These are phyloP conservation scores for Odontomyia ornata DNA, from an alignment of 2,888 invertebrate species.

Conservation along the genomic window DNA sequence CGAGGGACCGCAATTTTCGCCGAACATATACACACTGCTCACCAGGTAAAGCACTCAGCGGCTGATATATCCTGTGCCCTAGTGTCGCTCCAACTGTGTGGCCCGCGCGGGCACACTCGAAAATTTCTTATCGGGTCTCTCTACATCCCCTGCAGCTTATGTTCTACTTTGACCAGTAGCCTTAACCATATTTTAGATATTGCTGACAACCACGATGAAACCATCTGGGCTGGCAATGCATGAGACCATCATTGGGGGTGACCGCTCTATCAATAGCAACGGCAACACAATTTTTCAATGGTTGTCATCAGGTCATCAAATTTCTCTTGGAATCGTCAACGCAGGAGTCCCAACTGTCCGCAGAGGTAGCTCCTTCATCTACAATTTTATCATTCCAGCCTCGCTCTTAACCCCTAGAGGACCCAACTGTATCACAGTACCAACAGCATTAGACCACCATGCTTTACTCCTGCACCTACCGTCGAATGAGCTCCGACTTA, in stretches of 20 bases:
- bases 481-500: not conserved
- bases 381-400: constrained; percentile 2
- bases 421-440: not conserved
- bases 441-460: not conserved
- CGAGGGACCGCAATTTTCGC: not conserved
- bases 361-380: not conserved
- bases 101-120: not conserved
- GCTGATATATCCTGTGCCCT: not conserved
- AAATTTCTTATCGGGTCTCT: not conserved
- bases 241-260: not conserved
- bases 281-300: not conserved
- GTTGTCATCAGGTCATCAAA: not conserved
- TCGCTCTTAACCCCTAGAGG: not conserved
- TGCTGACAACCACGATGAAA: not conserved
- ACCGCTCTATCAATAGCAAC: not conserved
- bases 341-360: not conserved
- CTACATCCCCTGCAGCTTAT: not conserved
- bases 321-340: not conserved
- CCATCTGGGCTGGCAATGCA: not conserved
- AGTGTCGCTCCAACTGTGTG: not conserved
- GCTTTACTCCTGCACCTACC: not conserved
- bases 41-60: not conserved
- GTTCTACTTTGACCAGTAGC: not conserved
- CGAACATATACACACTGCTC: not conserved
- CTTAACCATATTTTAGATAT: not conserved